phyloP scores from a whole-genome alignment of 2,113 vertebrate genomes.

The Barbus barbus region DNA sequence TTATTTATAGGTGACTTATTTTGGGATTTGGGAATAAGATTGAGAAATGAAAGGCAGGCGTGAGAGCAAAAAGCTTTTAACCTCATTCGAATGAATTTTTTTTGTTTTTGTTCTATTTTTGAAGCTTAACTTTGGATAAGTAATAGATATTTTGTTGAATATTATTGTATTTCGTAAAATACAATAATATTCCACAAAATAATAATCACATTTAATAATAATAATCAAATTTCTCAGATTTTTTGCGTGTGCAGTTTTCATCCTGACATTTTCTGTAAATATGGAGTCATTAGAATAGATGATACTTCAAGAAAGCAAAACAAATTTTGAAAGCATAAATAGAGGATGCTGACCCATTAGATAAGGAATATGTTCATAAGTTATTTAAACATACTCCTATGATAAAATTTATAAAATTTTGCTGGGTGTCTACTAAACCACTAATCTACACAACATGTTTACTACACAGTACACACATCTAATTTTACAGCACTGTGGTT shows the following conservation, averaged over 20 bases:
- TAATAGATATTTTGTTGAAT: neutral
- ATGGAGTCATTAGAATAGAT: neutral
- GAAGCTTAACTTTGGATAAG: neutral
- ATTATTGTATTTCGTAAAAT: neutral
- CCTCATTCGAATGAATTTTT: too few species aligned
- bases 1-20: too few species aligned
- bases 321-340: neutral
- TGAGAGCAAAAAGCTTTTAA: too few species aligned
- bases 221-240: too few species aligned
- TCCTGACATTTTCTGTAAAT: neutral
- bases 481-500: too few species aligned
- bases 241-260: neutral
- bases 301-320: neutral
- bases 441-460: neutral
- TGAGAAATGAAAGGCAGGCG: too few species aligned
- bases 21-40: too few species aligned
- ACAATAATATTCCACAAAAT: too few species aligned
- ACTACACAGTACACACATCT: neutral
- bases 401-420: neutral
- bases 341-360: neutral
- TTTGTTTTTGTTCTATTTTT: neutral
- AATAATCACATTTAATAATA: too few species aligned
- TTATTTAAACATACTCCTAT: neutral
- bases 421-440: neutral
- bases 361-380: neutral